Base-by-base conservation (phyloP, 2,888 invertebrate genomes). In the Hofmannophila pseudospretella region DNA sequence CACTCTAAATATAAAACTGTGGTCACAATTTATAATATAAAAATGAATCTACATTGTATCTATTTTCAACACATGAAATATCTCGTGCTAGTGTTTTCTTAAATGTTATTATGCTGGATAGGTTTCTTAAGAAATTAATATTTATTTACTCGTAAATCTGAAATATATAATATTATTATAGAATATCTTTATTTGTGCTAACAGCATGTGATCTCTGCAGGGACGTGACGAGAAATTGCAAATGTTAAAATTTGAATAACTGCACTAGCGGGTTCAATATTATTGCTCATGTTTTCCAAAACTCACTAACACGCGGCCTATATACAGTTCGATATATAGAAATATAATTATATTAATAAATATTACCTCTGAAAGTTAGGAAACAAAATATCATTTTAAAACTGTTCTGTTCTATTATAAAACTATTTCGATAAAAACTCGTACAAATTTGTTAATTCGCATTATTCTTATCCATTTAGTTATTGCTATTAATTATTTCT, bases 311-410 rank as follows among this genome's bases (percentile, higher is more conserved):
- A 73, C 76, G 66, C 60, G 66, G 71, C 41, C 40, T 86, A 82
- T 82, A 70, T 79, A 81, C 74, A 81, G 64, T 62, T 81, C 70
- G 82, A 84, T 88, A 88, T 80, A 88, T 86, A 88, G 79, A 89
- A 89, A 89, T 89, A 89, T 89, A 89, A 84, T 78, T 88, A 88
- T 89, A 86, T 88, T 86, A 87, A 88, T 89, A 89, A 88, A 88
- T 89, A 89, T 85, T 88, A 75, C 79, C 85, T 88, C 86, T 88
- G 81, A 82, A 88, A 86, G 88, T 88, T 89, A 88, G 82, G 82
- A 88, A 88, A 87, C 77, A 84, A 87, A 87, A 87, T 82, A 82
- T 62, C 63, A 67, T 67, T 75, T 70, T 70, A 67, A 70, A 82
- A 81, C 75, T 77, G 80, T 72, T 75, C 75, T 82, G 80, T 80